Evolutionary conservation across 2,797 vertebrate genomes (phyloP).

Genomic region (Thamnophis elegans): DNA sequence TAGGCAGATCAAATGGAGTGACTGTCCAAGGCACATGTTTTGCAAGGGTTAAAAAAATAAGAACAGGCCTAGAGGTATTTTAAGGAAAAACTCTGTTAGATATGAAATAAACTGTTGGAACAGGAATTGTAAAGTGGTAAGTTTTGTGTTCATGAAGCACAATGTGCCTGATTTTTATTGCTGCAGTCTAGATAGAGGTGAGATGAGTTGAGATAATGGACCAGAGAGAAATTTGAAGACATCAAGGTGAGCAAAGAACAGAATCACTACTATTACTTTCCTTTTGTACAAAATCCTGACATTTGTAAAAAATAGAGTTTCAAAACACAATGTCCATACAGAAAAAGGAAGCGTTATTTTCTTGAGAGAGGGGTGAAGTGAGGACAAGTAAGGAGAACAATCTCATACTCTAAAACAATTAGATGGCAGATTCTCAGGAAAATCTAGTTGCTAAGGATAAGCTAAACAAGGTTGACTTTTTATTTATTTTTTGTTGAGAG

Average conservation of each 20-base stretch:
- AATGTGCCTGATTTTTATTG: neutral
- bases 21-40: neutral
- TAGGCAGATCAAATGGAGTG: neutral
- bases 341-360: conserved; percentile 45
- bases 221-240: neutral
- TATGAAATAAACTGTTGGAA: neutral
- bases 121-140: too few relatives aligned
- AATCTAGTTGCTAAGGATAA: conserved; percentile 53
- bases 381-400: conserved; percentile 44
- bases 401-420: conserved; percentile 50
- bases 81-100: neutral
- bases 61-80: neutral
- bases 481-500: neutral
- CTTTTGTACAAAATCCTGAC: conserved; percentile 28
- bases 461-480: conserved; percentile 27
- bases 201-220: neutral
- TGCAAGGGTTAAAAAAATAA: neutral
- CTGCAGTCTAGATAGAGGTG: neutral
- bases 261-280: neutral
- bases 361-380: conserved; percentile 9
- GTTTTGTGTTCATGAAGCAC: neutral
- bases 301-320: conserved; percentile 16
- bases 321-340: neutral
- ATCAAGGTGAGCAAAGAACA: neutral
- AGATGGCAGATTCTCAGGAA: conserved; percentile 40